Evolutionary conservation across 2,113 vertebrate genomes (phyloP), one percentile per base, ranked within the genome.

Genomic region (Cynocephalus volans): DNA sequence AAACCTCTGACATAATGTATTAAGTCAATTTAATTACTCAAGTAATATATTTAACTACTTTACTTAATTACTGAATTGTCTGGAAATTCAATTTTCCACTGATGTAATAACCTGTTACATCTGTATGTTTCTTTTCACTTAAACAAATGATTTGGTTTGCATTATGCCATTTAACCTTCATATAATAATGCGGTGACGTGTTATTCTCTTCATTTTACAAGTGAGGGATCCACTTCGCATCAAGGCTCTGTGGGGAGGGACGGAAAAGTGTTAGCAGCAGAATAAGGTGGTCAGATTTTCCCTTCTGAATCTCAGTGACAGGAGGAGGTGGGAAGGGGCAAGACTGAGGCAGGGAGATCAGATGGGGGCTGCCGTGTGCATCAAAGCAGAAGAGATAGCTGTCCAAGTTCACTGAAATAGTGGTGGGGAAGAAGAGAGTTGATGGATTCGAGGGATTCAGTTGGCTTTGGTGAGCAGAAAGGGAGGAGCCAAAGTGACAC

Each of bases 41-140:
- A 58, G 60, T 69, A 41, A 82, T 94, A 24, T 88, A 54, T 62
- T 90, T 79, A 80, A 86, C 79, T 85, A 19, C 69, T 75, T 88
- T 17, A 14, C 24, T 82, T 92, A 24, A 75, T 90, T 79, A 52
- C 26, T 50, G 7, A 87, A 65, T 83, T 87, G 60, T 50, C 45
- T 82, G 75, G 13, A 79, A 73, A 36, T 90, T 58, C 72, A 85
- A 86, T 76, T 81, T 81, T 41, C 31, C 36, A 33, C 64, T 45
- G 76, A 56, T 28, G 28, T 17, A 65, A 52, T 31, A 28, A 93
- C 9, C 58, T 75, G 48, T 93, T 58, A 67, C 8, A 24, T 56
- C 72, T 85, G 3, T 77, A n/a, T 4, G 7, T 87, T 92, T 80
- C 54, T 88, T 60, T 95, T 90, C 26, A 23, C 60, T 48, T 95